These are phyloP conservation scores for Chionis minor DNA, from an alignment of 2,113 vertebrate genomes.

Conservation along the genomic window DNA sequence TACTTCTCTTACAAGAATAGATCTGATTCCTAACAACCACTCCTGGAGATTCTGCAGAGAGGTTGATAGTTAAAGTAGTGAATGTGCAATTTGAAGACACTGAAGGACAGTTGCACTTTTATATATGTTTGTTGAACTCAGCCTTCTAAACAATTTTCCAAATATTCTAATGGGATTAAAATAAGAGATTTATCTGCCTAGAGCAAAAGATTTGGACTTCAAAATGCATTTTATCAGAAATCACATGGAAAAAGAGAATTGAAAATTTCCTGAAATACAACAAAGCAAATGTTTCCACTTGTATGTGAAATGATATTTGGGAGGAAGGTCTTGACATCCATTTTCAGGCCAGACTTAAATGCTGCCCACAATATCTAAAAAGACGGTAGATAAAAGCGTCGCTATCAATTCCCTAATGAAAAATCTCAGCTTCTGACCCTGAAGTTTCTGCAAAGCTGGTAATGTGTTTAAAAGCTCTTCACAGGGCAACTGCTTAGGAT, in stretches of 20 bases:
- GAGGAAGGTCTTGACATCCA: not conserved
- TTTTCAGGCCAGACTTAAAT: not conserved
- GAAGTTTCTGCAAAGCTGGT: not conserved
- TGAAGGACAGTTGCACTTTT: not conserved
- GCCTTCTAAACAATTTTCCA: not conserved
- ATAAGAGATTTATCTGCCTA: not conserved
- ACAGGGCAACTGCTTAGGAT: not conserved
- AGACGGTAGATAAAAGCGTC: not conserved
- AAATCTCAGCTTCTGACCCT: not conserved
- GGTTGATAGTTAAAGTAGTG: not conserved
- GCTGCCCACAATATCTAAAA: not conserved
- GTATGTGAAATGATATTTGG: not conserved
- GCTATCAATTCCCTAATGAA: not conserved
- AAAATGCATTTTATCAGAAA: not conserved
- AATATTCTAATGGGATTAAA: not conserved
- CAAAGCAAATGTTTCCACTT: not conserved
- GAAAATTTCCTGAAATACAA: not conserved
- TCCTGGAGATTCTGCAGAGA: not conserved
- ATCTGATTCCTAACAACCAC: not conserved
- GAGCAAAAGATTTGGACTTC: not conserved
- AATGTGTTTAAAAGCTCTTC: not conserved
- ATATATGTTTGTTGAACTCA: not conserved
- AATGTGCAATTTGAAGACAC: not conserved
- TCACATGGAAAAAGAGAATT: rapidly evolving
- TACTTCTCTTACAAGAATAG: not conserved